Evolutionary conservation across 1,140 invertebrate genomes (phyloP).

Genomic region (Thaumatotibia leucotreta): DNA sequence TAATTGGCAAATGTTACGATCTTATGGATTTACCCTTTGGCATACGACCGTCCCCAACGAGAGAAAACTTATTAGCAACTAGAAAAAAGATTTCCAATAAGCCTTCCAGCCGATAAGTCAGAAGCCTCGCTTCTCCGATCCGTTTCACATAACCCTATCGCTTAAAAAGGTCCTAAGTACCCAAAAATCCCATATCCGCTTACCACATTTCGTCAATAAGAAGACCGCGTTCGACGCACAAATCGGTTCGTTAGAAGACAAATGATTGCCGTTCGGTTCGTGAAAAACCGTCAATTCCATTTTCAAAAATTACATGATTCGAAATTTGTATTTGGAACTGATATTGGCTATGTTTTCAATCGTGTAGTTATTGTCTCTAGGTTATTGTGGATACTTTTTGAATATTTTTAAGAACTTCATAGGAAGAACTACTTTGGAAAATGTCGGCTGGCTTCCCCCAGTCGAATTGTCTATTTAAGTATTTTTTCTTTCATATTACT

Average conservation of each 20-base stretch:
- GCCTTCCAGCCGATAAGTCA: constrained; percentile 59
- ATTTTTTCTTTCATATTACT: no score
- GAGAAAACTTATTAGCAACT: neutral
- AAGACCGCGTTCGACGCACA: constrained; percentile 43
- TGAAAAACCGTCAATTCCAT: constrained; percentile 54
- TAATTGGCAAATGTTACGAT: no score
- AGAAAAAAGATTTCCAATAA: constrained; percentile 33
- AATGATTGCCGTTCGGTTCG: constrained; percentile 55
- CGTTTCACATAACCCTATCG: constrained; percentile 56
- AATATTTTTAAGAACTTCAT: neutral
- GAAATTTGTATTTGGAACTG: constrained; percentile 51
- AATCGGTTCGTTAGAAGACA: constrained; percentile 74
- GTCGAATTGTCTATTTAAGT: no score
- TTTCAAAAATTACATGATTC: constrained; percentile 66
- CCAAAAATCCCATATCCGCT: neutral
- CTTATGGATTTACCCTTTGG: no score
- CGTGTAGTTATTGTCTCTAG: neutral
- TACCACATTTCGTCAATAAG: neutral
- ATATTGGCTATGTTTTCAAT: constrained; percentile 19
- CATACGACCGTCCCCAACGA: neutral
- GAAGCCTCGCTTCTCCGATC: constrained; percentile 48
- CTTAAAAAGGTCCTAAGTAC: neutral
- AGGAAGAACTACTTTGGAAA: no score
- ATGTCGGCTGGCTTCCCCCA: no score
- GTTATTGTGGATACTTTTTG: no score